Evolutionary conservation across 2,888 invertebrate species (phyloP).

Genomic region (Spodoptera littoralis): DNA sequence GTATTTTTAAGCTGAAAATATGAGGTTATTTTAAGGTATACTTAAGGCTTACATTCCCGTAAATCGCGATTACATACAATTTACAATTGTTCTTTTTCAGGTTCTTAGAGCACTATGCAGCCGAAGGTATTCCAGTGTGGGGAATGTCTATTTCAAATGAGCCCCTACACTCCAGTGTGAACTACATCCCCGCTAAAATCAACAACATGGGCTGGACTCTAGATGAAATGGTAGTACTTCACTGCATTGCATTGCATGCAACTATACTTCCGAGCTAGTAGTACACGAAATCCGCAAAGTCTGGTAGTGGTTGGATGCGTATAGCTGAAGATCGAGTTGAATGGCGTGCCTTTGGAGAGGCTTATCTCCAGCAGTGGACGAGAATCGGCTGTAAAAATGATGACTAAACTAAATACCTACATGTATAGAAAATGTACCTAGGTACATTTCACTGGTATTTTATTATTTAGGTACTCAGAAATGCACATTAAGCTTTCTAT

Average conservation of each 20-base stretch:
- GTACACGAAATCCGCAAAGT: no score
- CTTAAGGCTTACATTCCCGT: neutral
- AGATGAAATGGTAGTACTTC: slow-evolving; percentile 78
- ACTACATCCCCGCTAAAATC: slow-evolving; percentile 77
- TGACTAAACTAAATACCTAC: no score
- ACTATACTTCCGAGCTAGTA: no score
- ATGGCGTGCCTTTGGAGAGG: no score
- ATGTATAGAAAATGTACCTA: neutral
- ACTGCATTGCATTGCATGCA: slow-evolving; percentile 1
- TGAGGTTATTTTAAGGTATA: neutral
- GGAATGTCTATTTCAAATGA: slow-evolving; percentile 96
- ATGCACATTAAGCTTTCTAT: no score
- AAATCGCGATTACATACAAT: no score
- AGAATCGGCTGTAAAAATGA: no score
- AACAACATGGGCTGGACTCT: slow-evolving; percentile 93
- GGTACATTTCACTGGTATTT: no score
- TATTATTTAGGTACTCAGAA: no score
- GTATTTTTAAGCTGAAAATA: neutral
- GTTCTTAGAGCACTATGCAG: slow-evolving; percentile 92
- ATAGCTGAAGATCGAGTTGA: no score
- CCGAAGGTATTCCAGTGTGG: slow-evolving; percentile 91
- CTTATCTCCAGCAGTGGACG: no score
- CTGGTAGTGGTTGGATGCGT: no score
- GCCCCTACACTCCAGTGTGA: slow-evolving; percentile 89
- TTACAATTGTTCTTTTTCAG: slow-evolving; percentile 82